Evolutionary conservation across 2,797 vertebrate genomes (phyloP).

Genomic region (Acipenser ruthenus): DNA sequence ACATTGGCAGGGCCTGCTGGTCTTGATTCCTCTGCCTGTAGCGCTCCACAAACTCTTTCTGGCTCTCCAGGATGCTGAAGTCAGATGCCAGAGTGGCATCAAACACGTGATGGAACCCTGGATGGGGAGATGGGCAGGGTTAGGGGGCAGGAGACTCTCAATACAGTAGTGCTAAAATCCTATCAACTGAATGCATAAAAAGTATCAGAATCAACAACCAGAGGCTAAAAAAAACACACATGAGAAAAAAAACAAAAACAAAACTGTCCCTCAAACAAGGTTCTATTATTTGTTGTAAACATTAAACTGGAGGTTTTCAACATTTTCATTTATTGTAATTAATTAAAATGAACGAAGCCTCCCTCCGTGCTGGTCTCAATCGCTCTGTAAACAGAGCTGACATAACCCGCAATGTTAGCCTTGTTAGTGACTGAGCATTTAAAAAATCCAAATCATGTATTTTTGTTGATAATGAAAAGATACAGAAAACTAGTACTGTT

Average conservation of each 20-base stretch:
- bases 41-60: constrained; percentile 83
- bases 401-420: no score
- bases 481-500: no score
- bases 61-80: constrained; percentile 90
- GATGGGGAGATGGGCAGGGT: neutral
- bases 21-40: constrained; percentile 76
- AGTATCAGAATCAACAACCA: neutral
- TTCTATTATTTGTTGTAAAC: no score
- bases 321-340: no score
- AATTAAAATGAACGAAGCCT: no score
- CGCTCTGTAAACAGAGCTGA: no score
- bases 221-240: neutral
- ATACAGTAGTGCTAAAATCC: neutral
- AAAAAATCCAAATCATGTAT: no score
- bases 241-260: neutral
- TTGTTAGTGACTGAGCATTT: no score
- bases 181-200: constrained; percentile 4
- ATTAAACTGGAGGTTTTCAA: no score
- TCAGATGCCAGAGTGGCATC: constrained; percentile 82
- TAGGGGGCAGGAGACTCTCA: neutral
- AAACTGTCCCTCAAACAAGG: no score
- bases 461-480: no score
- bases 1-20: constrained; percentile 79
- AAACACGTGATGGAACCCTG: constrained; percentile 85
- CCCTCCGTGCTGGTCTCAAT: no score